Evolutionary conservation across 2,797 vertebrate species (phyloP).

Genomic region (Labeo calbasu): DNA sequence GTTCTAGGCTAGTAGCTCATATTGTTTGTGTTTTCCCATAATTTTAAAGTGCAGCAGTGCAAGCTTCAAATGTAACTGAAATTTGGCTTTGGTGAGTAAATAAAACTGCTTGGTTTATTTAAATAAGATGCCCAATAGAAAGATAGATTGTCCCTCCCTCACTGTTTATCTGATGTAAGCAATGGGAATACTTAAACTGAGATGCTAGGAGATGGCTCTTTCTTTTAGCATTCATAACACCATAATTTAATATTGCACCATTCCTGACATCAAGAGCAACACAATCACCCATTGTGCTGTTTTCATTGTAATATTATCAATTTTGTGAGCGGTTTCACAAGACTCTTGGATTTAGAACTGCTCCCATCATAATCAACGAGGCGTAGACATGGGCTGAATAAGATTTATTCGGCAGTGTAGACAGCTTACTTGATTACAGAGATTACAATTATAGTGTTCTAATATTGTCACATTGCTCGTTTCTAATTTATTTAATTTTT

Average conservation of each 20-base stretch:
- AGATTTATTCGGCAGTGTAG: neutral
- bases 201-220: neutral
- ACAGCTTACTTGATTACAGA: neutral
- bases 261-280: neutral
- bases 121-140: neutral
- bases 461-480: neutral
- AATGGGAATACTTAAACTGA: neutral
- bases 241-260: neutral
- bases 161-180: neutral
- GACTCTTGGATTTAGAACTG: neutral
- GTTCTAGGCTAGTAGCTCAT: neutral
- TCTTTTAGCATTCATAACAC: neutral
- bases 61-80: neutral
- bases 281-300: neutral
- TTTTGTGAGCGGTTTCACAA: neutral
- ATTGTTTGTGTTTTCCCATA: conserved; percentile 6
- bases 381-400: neutral
- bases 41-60: neutral
- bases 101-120: neutral
- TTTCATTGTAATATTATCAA: neutral
- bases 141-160: neutral
- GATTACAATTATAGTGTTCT: neutral
- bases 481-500: neutral
- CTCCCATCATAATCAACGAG: conserved; percentile 7
- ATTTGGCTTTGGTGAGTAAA: neutral